Evolutionary conservation across 2,797 vertebrate species (phyloP).

Genomic region (Crenichthys baileyi): DNA sequence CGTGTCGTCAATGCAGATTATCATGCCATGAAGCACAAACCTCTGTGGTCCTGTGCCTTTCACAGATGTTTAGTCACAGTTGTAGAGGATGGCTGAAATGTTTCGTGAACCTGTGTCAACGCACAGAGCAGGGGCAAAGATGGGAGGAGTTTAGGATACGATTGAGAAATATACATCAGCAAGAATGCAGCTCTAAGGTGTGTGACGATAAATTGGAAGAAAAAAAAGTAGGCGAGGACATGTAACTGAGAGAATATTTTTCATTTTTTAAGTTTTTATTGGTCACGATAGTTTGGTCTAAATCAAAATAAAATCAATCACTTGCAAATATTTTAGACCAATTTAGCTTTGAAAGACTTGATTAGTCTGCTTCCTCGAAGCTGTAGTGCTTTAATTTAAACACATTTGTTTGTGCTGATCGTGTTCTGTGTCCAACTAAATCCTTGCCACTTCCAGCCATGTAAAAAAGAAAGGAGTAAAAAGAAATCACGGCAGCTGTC

Average conservation of each 20-base stretch:
- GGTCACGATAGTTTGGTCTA: neutral
- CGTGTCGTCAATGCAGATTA: slow-evolving; percentile 92
- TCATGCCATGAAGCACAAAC: slow-evolving; percentile 77
- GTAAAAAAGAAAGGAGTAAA: neutral
- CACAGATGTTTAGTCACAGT: slow-evolving; percentile 76
- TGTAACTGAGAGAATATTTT: neutral
- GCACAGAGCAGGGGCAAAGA: slow-evolving; percentile 49
- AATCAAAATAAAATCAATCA: neutral
- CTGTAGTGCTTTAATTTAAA: slow-evolving; percentile 3
- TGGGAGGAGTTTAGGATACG: slow-evolving; percentile 7
- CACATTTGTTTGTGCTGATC: neutral
- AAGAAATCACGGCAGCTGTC: slow-evolving; percentile 22
- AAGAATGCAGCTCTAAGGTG: neutral
- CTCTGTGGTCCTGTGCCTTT: slow-evolving; percentile 65
- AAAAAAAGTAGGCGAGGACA: neutral
- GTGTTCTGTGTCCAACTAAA: neutral
- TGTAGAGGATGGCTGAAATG: slow-evolving; percentile 67
- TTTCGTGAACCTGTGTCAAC: slow-evolving; percentile 65
- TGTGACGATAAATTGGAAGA: slow-evolving; percentile 2
- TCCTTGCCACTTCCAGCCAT: slow-evolving; percentile 9
- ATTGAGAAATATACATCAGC: neutral
- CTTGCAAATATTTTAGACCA: neutral
- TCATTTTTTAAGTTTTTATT: neutral
- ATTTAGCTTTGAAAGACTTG: neutral
- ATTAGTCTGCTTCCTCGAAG: neutral